A percentile compares a stretch with the other conserved stretches of the same genome.
Evolutionary conservation across 2,113 vertebrate species (phyloP).

Genomic region (Corythaixoides concolor): DNA sequence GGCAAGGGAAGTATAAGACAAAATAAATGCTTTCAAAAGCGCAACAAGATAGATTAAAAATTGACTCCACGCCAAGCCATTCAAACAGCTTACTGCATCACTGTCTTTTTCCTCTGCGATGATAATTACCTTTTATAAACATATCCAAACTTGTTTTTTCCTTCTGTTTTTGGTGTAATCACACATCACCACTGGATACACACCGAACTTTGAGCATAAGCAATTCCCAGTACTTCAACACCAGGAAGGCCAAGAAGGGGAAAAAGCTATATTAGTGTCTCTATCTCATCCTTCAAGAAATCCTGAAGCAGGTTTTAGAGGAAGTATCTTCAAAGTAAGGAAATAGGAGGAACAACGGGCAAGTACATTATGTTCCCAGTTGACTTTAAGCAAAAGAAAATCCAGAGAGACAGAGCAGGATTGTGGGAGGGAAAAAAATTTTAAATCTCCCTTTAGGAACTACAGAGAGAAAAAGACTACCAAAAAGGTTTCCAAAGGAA

Average conservation of each 20-base stretch:
- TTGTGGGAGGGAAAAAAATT: not conserved
- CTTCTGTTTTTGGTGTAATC: constrained; percentile 27
- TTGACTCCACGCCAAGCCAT: constrained; percentile 24
- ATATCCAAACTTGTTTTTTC: constrained; percentile 55
- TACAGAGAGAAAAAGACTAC: not conserved
- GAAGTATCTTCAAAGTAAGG: constrained; percentile 62
- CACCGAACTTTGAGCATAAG: not conserved
- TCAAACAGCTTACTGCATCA: constrained; percentile 28
- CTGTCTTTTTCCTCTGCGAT: not conserved
- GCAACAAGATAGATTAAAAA: not conserved
- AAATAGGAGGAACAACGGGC: constrained; percentile 9
- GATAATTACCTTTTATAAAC: constrained; percentile 44
- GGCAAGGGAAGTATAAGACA: not conserved
- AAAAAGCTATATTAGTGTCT: not conserved
- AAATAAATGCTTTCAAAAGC: not conserved
- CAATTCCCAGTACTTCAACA: constrained; percentile 10
- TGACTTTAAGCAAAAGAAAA: constrained; percentile 17
- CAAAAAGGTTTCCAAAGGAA: not conserved
- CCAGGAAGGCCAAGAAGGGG: constrained; percentile 22
- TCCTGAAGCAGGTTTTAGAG: constrained; percentile 44
- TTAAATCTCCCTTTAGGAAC: not conserved
- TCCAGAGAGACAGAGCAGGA: not conserved
- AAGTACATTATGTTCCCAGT: constrained; percentile 35
- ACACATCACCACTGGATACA: not conserved
- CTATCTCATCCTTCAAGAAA: constrained; percentile 64